Base-by-base conservation (phyloP, 92 coral and sea anemone species). In the Isaurus tuberculatus region DNA sequence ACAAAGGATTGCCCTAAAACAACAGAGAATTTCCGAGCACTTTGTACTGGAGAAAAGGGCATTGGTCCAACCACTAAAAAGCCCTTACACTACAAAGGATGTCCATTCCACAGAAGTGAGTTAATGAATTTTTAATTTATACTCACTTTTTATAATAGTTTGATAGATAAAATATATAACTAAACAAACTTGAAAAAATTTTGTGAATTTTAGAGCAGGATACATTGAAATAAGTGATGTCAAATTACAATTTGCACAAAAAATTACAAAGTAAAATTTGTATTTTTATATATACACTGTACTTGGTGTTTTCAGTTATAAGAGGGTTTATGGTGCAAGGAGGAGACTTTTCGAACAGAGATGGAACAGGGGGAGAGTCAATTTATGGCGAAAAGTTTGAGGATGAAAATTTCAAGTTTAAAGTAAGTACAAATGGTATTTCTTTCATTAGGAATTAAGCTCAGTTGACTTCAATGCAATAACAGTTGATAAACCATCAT, bases 341-440 rank as follows among this genome's bases (percentile, higher is more conserved):
- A 23, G 98, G 98, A 15, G 98, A 95, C 72, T 95, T 95, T 65
- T 87, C 97, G 5, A 89, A 93, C 65, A 87, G 85, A 27, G 60
- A 95, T 89, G 98, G 98, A 8, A 93, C 95, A 19, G 98, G 98
- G 31, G 97, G 98, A 34, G 98, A 95, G 75, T 95, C 97, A 25
- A 93, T 95, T n/a, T 93, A 95, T 89, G 98, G 98, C 33, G 98
- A 89, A 79, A 95, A 95, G 55, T 95, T 95, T 88, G 98, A 93
- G 8, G 98, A 95, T 88, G 98, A 95, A 83, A 93, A 95, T 88
- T 95, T 95, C 73, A 89, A 86, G 44, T 74, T 85, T 25, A 91
- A 89, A 94, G 98, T 95, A 75, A 32, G 57, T 61, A n/a, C 23
- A 20, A 4, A 19, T 51, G 2, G 5, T 1, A 2, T 1, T 6